phyloP scores from a whole-genome alignment of 2,113 vertebrate genomes.

The Loxodonta africana region DNA sequence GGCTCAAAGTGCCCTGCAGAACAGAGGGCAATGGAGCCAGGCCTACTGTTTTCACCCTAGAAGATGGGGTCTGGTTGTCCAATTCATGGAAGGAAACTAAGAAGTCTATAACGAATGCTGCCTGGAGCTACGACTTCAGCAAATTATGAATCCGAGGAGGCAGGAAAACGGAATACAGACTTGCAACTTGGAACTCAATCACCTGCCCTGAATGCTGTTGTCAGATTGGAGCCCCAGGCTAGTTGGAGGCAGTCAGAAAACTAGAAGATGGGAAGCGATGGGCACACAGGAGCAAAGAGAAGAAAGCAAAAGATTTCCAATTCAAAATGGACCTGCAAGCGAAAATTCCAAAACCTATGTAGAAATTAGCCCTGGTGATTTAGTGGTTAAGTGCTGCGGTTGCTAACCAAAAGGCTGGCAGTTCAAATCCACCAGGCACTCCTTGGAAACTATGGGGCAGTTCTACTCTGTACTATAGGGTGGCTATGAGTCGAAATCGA shows the following conservation, averaged over 20 bases:
- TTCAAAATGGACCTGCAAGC: not conserved
- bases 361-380: too few relatives aligned
- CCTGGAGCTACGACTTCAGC: not conserved
- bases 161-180: not conserved
- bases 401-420: too few relatives aligned
- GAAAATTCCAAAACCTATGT: accelerated
- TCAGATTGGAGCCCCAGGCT: not conserved
- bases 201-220: not conserved
- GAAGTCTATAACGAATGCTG: not conserved
- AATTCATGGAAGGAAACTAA: not conserved
- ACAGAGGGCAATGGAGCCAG: too few relatives aligned
- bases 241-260: too few relatives aligned
- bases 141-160: not conserved
- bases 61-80: too few relatives aligned
- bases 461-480: too few relatives aligned
- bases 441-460: too few relatives aligned
- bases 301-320: not conserved
- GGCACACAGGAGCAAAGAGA: too few relatives aligned
- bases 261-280: accelerated
- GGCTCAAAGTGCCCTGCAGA: not conserved
- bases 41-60: not conserved
- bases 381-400: too few relatives aligned
- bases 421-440: too few relatives aligned
- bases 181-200: too few relatives aligned
- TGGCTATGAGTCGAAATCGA: too few relatives aligned